Evolutionary conservation across 2,888 invertebrate species (phyloP), one percentile per base, ranked within the genome.

Genomic region (Eupithecia vulgata): DNA sequence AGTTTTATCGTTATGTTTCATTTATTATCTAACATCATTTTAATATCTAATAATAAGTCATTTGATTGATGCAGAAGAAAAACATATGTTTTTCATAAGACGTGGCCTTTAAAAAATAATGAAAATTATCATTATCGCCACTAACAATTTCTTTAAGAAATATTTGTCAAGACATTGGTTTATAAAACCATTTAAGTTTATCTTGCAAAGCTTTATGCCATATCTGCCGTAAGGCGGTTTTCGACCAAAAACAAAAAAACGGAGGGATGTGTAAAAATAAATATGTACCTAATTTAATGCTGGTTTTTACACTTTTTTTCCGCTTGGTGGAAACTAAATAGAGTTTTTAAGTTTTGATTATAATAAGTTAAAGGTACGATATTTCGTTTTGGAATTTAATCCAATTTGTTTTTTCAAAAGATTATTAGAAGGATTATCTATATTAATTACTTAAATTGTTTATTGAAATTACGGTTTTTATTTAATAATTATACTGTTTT

Each of bases 131-230:
- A 13, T 52, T n/a, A 57, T 25, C 0, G 30, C 30, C 7, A 34
- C 8, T 17, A 34, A 52, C 10, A 52, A 61, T 61, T 59, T 37
- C 25, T 65, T 12, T 42, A 65, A 65, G 35, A 52, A 52, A 21
- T 52, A 45, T 10, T 4, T 62, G n/a, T 40, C 0, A 25, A 25
- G 21, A 52, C 3, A 42, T 64, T 40, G 65, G 40, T 25, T 65
- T 65, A 40, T 37, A 25, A 65, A 65, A 65, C 65, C 65, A 15
- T 40, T 25, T 65, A 25, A 35, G n/a, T n/a, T 64, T 65, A 21
- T 21, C 0, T 34, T 64, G 5, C 1, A 15, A 64, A 65, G 65
- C 21, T 15, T 17, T 34, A 13, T 61, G 34, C 34, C 34, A 34
- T 25, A 7, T 34, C 1, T 34, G 17, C 12, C 25, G n/a, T 30